Percentiles rank a stretch among this genome's conserved stretches.
phyloP scores from a whole-genome alignment of 2,797 vertebrate species.

The Xenops minutus region DNA sequence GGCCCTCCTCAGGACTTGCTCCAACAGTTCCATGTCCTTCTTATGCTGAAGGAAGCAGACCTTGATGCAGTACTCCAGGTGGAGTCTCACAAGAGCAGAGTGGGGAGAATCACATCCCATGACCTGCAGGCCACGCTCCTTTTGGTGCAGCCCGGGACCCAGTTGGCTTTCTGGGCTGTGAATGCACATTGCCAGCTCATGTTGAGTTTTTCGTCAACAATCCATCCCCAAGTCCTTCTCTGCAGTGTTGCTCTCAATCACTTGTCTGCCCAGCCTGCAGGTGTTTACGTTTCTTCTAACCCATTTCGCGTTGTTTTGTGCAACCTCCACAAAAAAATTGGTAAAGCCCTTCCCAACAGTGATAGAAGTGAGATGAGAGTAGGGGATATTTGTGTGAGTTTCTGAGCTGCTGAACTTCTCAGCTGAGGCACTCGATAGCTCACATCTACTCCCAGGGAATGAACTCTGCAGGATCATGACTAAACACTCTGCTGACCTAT shows the following conservation, averaged over 20 bases:
- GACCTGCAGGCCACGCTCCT: background rate
- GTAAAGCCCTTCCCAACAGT: background rate
- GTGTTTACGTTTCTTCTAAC: background rate
- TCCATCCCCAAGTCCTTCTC: background rate
- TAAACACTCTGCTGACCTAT: background rate
- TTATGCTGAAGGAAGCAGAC: background rate
- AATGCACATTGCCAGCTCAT: accelerated
- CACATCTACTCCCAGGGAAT: background rate
- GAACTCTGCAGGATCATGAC: background rate
- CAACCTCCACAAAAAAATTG: background rate
- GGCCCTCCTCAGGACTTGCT: background rate
- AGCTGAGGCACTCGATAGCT: background rate
- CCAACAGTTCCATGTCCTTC: background rate
- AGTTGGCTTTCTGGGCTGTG: background rate
- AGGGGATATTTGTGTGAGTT: background rate
- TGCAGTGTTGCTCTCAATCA: background rate
- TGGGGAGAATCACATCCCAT: background rate
- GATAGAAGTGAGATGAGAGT: background rate
- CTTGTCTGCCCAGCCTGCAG: background rate
- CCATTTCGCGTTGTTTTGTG: background rate
- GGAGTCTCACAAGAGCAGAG: background rate
- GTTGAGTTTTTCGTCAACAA: background rate
- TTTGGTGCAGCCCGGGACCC: background rate
- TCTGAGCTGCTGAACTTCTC: background rate
- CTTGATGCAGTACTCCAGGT: background rate